These are phyloP conservation scores for Ptyas mucosa DNA, from an alignment of 2,113 vertebrate genomes.

Conservation along the genomic window DNA sequence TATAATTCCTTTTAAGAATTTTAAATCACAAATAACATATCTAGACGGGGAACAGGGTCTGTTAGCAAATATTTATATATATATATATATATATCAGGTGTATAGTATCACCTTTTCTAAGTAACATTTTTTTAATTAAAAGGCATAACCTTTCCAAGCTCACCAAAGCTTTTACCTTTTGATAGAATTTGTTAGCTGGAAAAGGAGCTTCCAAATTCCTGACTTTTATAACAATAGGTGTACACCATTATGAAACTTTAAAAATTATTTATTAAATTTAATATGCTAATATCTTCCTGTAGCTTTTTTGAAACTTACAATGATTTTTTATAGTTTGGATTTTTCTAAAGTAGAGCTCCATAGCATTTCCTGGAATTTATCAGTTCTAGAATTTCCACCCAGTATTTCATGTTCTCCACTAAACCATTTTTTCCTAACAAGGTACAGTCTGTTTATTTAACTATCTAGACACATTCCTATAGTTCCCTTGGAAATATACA, in stretches of 20 bases:
- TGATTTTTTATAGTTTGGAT: background rate
- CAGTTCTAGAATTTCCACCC: background rate
- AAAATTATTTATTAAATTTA: background rate
- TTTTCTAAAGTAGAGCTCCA: background rate
- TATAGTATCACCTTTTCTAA: background rate
- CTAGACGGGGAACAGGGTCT: background rate
- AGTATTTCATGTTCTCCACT: background rate
- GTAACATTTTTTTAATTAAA: background rate
- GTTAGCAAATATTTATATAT: too few species aligned
- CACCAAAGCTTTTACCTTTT: background rate
- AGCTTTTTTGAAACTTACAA: background rate
- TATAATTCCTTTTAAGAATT: background rate
- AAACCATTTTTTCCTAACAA: background rate
- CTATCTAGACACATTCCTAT: background rate
- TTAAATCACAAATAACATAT: background rate
- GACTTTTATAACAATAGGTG: fast-evolving
- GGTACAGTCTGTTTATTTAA: background rate
- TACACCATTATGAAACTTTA: background rate
- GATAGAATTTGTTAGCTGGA: background rate
- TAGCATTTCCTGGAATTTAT: background rate
- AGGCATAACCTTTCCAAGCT: background rate
- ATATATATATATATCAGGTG: background rate
- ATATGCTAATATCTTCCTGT: background rate
- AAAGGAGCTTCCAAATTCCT: background rate
- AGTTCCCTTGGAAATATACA: background rate